phyloP scores from a whole-genome alignment of 1,140 invertebrate genomes.

The Drosophila funebris region DNA sequence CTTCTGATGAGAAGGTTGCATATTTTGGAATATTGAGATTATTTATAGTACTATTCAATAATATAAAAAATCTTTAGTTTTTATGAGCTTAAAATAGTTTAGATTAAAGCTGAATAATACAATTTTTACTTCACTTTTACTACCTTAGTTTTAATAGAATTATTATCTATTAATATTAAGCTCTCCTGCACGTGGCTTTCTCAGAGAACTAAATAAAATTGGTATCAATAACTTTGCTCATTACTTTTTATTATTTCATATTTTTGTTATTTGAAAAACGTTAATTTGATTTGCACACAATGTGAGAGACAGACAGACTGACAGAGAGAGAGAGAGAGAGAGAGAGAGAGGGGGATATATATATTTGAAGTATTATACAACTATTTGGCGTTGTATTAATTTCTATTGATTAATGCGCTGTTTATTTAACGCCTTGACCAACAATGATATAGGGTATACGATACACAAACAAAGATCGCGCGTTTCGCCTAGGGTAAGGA shows the following conservation, averaged over 20 bases:
- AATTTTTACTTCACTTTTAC: too few relatives aligned
- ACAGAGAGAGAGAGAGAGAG: neutral
- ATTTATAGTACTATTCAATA: too few relatives aligned
- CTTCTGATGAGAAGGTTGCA: too few relatives aligned
- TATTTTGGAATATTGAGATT: too few relatives aligned
- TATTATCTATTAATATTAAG: conserved; percentile 33
- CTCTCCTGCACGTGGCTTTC: conserved; percentile 35
- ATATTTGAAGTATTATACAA: conserved; percentile 64
- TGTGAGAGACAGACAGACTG: neutral
- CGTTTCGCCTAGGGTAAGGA: conserved; percentile 4
- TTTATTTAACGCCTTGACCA: conserved; percentile 73
- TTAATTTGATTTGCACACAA: conserved; percentile 71
- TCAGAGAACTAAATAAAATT: conserved; percentile 10
- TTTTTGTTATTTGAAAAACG: conserved; percentile 34
- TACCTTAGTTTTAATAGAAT: neutral
- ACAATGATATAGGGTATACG: conserved; percentile 55
- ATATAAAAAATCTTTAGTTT: too few relatives aligned
- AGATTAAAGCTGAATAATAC: too few relatives aligned
- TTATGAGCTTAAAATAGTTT: too few relatives aligned
- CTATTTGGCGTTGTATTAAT: conserved; percentile 78
- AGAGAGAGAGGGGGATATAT: neutral
- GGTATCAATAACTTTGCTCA: conserved; percentile 34
- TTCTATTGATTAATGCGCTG: conserved; percentile 81
- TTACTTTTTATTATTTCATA: conserved; percentile 32
- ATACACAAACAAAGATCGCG: conserved; percentile 51